Evolutionary conservation across 2,113 vertebrate species (phyloP), one percentile per base, ranked within the genome.

Genomic region (Hypomesus transpacificus): DNA sequence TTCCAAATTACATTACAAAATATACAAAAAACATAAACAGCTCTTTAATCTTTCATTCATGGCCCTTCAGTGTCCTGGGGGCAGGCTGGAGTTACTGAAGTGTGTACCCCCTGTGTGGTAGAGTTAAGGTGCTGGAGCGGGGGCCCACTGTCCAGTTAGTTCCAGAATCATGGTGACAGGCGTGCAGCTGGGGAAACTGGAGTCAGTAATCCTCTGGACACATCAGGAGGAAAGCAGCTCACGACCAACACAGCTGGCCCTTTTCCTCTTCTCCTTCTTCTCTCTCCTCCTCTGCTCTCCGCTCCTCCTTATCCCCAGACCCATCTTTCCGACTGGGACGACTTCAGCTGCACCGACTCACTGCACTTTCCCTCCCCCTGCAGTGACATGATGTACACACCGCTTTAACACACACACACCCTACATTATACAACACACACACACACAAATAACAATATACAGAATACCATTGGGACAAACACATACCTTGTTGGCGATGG

Each of bases 401-500:
- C 26, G 20, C 17, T 21, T 51, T n/a, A 51, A 7, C 14, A 31
- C 26, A 57, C 66, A 54, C 17, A 56, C 3, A 57, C 66, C 24
- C 20, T 4, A 9, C 14, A 9, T 26, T 34, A 70, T 34, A 64
- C 18, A 69, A 34, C 31, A 60, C 20, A 51, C 65, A 51, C 64
- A 50, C 56, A 24, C 64, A 56, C 26, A 54, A 18, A 18, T 11
- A 57, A 52, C 54, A 18, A 72, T 68, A n/a, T 21, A 89, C 53
- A 57, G 52, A 68, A 22, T 20, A 16, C 56, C 9, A 69, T 56
- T 59, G 28, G 34, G 17, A 65, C 18, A n/a, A 16, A 63, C 31
- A 65, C 18, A 11, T 20, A 95, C 96, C 94, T 98, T 99, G 28
- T 90, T 95, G 74, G 95, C 94, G 66, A 98, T 92, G 75, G 96